Percentiles rank a stretch among this genome's conserved stretches.
Conservation (phyloP, 2,113 vertebrate genomes). For the Megaceryle torquata region DNA sequence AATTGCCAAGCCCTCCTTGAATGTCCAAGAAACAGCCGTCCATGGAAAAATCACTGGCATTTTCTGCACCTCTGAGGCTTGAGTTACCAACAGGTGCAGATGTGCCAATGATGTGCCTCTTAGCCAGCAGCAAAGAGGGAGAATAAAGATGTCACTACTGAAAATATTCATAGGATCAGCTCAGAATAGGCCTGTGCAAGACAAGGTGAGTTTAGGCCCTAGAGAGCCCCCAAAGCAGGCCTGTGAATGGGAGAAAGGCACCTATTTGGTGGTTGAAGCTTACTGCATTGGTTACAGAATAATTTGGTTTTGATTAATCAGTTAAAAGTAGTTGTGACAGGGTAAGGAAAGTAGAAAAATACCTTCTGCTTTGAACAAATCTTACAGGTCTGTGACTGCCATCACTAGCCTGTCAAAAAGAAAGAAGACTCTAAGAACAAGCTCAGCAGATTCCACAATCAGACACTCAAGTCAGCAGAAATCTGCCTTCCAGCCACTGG, state of each 20-base stretch:
- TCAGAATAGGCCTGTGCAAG: neutral
- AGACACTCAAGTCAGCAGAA: neutral
- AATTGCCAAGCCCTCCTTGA: neutral
- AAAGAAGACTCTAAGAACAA: neutral
- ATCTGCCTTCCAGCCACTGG: neutral
- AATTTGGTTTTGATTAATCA: neutral
- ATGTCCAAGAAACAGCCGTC: neutral
- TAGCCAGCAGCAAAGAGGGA: neutral
- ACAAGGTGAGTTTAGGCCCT: neutral
- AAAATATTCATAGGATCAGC: neutral
- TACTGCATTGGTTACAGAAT: neutral
- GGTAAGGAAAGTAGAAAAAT: neutral
- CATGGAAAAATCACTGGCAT: rapidly evolving
- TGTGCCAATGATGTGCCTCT: neutral
- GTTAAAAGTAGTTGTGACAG: neutral
- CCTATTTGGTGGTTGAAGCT: neutral
- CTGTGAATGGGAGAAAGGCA: neutral
- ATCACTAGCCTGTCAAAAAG: neutral
- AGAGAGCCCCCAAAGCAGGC: neutral
- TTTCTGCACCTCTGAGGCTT: neutral
- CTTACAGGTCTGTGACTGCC: neutral
- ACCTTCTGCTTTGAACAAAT: neutral
- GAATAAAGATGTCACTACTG: neutral
- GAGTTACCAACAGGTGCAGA: neutral
- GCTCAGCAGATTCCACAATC: neutral